Base-by-base conservation (phyloP, 2,888 invertebrate species). In the Parnassius glacialis region DNA sequence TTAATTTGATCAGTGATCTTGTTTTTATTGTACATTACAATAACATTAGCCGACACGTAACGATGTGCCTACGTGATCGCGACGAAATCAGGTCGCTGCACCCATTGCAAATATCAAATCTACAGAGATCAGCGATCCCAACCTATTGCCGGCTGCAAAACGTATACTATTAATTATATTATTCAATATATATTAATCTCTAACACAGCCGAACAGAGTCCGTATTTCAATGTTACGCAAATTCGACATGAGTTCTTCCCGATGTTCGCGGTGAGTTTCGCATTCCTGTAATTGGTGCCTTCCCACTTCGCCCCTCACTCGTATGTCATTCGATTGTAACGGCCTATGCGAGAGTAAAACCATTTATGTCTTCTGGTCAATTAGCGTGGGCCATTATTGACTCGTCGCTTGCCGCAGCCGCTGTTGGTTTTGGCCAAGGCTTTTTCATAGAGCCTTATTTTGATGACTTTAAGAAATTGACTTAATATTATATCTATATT, bases 61-160 rank as follows among this genome's bases (percentile, higher is more conserved):
- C 57, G 58, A 51, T 56, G 66, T 68, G 76, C 74, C 70, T 76
- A 76, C 77, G 77, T 75, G 76, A 75, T 72, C 70, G 54, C 55
- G 57, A 59, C 55, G 57, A 60, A 52, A 55, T 57, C 68, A 75
- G 85, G 84, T 85, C 83, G 76, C 71, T 84, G 85, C 84, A 84
- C 85, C 72, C 76, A 73, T 69, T 82, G 83, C 85, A 79, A 84
- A 85, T 80, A 82, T 79, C 72, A 75, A 76, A 75, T 67, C 70
- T 63, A 57, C 41, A 57, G 34, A 44, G 54, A 59, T 52, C 64
- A 45, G 62, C 64, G 60, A 63, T 20, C 59, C 34, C 65, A 70
- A 68, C 62, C 61, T 43, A 51, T 45, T 57, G 20, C 3, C 34
- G 20, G 7, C 10, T 9, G 2, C 25, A 3, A 68, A 73, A 34